Conservation (phyloP, 2,888 invertebrate genomes). For the Phrixothrix hirtus region DNA sequence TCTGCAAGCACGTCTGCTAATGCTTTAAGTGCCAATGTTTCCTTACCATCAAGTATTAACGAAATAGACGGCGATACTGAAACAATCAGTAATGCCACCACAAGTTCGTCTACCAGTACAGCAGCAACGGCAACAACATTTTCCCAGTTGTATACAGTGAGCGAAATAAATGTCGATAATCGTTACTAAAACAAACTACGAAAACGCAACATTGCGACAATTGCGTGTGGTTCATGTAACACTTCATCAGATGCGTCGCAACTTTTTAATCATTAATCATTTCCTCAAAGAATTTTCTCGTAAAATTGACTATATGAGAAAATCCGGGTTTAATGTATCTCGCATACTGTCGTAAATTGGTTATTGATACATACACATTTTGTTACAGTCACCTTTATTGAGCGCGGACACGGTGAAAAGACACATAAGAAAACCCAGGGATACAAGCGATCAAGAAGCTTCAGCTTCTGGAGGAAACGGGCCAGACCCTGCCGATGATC, state of each 20-base stretch:
- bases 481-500: constrained; percentile 70
- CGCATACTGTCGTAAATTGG: too few species aligned
- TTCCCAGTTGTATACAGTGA: constrained; percentile 10
- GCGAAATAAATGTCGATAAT: neutral
- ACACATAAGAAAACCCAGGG: constrained; percentile 48
- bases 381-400: constrained; percentile 24
- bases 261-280: neutral
- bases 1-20: neutral
- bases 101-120: neutral
- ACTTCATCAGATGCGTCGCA: neutral
- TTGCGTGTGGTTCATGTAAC: constrained; percentile 13
- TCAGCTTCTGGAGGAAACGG: constrained; percentile 64
- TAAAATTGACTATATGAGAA: constrained; percentile 20
- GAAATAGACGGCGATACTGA: constrained; percentile 10
- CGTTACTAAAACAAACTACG: neutral
- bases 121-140: neutral
- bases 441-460: constrained; percentile 47
- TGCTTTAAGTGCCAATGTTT: constrained; percentile 1
- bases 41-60: constrained; percentile 3
- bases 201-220: constrained; percentile 16
- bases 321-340: constrained; percentile 8
- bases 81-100: constrained; percentile 1
- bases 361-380: too few species aligned
- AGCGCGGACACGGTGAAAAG: constrained; percentile 43
- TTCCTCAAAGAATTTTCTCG: too few species aligned